These are phyloP conservation scores for Agrilus planipennis DNA, from an alignment of 1,140 invertebrate genomes.

Conservation along the genomic window DNA sequence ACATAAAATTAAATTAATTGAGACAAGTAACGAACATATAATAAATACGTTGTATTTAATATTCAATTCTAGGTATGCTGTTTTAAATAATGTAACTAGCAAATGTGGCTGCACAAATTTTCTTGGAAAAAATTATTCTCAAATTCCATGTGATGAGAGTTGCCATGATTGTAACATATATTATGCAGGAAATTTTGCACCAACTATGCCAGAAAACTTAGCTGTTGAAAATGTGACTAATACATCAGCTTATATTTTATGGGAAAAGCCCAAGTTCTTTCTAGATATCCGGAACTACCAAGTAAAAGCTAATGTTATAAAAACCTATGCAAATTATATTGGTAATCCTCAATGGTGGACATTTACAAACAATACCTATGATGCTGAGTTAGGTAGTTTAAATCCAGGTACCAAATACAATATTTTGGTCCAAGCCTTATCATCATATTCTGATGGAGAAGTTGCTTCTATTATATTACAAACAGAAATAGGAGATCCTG, in stretches of 20 bases:
- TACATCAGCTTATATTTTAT: slow-evolving; percentile 19
- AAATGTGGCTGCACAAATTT: too few species aligned
- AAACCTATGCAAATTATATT: slow-evolving; percentile 23
- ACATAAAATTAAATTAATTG: too few species aligned
- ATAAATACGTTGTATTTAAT: too few species aligned
- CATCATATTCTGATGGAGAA: slow-evolving; percentile 16
- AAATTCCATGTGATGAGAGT: too few species aligned
- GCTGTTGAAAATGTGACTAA: slow-evolving; percentile 23
- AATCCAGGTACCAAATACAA: slow-evolving; percentile 27
- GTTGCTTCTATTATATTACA: slow-evolving; percentile 19
- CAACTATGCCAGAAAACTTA: slow-evolving; percentile 25
- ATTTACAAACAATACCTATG: slow-evolving; percentile 26
- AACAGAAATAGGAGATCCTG: slow-evolving; percentile 39
- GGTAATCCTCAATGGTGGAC: slow-evolving; percentile 14
- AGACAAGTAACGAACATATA: too few species aligned
- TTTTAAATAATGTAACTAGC: too few species aligned
- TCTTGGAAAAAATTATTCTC: too few species aligned
- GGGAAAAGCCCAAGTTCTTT: slow-evolving; percentile 25
- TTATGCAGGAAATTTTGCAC: too few species aligned
- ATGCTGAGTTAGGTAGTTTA: slow-evolving; percentile 20
- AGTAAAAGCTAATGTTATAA: slow-evolving; percentile 20
- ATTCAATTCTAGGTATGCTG: too few species aligned
- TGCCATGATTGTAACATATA: too few species aligned
- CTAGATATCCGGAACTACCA: slow-evolving; percentile 22
- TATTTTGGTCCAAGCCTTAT: slow-evolving; percentile 21